Evolutionary conservation across 2,888 invertebrate genomes (phyloP).

Genomic region (Lymantria monacha): DNA sequence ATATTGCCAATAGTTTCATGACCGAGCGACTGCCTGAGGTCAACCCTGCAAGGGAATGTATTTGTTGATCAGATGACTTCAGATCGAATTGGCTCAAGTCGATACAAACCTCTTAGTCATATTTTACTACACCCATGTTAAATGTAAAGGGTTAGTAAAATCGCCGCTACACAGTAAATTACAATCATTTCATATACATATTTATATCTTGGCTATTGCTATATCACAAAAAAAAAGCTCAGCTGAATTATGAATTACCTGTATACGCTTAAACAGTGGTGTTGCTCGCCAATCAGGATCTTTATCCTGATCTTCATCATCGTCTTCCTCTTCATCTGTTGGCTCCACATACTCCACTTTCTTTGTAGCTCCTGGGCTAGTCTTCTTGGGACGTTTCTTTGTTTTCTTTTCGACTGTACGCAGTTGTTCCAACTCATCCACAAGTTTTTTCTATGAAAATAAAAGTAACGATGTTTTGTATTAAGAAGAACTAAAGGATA

Average conservation of each 20-base stretch:
- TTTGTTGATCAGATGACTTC: no score
- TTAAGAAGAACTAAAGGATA: neutral
- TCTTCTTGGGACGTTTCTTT: slow-evolving; percentile 50
- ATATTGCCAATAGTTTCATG: no score
- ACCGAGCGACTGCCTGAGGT: no score
- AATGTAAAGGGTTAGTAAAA: no score
- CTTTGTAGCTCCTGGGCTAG: slow-evolving; percentile 27
- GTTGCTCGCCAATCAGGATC: slow-evolving; percentile 89
- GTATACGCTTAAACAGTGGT: slow-evolving; percentile 81
- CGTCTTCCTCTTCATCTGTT: slow-evolving; percentile 64
- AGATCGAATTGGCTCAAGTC: no score
- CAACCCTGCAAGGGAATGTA: no score
- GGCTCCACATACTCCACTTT: slow-evolving; percentile 55
- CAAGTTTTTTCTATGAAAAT: slow-evolving; percentile 60
- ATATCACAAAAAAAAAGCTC: no score
- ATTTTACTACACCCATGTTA: no score
- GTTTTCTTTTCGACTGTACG: slow-evolving; percentile 43
- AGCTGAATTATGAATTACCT: slow-evolving; percentile 37
- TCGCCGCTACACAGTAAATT: no score
- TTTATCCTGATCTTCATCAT: slow-evolving; percentile 53
- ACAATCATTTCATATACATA: no score
- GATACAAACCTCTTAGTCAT: no score
- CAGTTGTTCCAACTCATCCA: slow-evolving; percentile 63
- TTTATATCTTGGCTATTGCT: no score
- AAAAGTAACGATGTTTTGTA: neutral